Evolutionary conservation across 2,888 invertebrate species (phyloP), one percentile per base, ranked within the genome.

Genomic region (Cheilosia grossa): DNA sequence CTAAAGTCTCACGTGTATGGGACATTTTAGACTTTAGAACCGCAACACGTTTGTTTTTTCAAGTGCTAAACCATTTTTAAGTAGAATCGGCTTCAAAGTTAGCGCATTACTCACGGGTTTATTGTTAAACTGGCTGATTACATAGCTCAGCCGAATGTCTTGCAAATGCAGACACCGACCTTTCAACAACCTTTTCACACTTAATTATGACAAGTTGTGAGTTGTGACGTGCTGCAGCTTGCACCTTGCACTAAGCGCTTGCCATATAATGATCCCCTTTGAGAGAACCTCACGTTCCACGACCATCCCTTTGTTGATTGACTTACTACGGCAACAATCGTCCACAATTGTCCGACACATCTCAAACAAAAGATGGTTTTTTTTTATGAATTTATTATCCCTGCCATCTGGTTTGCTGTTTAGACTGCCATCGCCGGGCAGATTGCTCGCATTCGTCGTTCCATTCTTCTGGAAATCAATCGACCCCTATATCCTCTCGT

Each of bases 331-430:
- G 49, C 54, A 33, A 47, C 4, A 70, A 17, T 33, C 47, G 33
- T 64, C 58, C 42, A 70, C 64, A 66, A 59, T 53, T 27, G 51
- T 58, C 56, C 67, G 33, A 37, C 51, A 54, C 27, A 30, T 19
- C 53, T 15, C 74, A 49, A 75, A 77, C 70, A 81, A 80, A 42
- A 75, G 85, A 75, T 54, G 75, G 49, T 21, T 21, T 72, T 37
- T 73, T 73, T 64, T 70, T 70, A 67, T 78, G 67, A 81, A 75
- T 80, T 85, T 70, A 85, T 80, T 70, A 80, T 51, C 37, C 59
- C 49, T 21, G 47, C 66, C 85, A 81, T 85, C 81, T 85, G 85
- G 75, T 40, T 47, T 37, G 13, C 13, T 13, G 13, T 37, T 37
- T 13, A 13, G 37, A 61, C 19, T 44, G 19, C 24, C 24, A 51